Evolutionary conservation across 2,113 vertebrate genomes (phyloP).

Genomic region (Callaeas wilsoni): DNA sequence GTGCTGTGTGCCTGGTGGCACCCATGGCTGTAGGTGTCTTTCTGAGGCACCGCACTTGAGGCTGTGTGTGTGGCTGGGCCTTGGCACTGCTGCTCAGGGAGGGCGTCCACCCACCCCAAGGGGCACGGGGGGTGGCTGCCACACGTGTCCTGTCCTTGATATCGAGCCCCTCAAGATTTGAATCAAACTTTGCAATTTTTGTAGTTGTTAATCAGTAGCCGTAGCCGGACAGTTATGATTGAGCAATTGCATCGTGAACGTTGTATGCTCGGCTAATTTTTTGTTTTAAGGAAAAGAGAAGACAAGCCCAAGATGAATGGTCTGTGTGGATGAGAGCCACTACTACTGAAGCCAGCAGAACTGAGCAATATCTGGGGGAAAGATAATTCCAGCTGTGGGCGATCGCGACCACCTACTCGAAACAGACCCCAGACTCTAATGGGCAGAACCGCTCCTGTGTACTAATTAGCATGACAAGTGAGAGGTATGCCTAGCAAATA

Average conservation of each 20-base stretch:
- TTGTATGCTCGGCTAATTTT: neutral
- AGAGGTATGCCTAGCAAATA: neutral
- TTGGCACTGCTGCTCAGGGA: neutral
- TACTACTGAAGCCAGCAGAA: neutral
- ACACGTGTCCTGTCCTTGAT: accelerated
- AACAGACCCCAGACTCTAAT: neutral
- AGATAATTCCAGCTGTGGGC: neutral
- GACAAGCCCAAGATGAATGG: neutral
- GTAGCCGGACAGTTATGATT: too few relatives aligned
- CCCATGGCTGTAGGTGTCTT: accelerated
- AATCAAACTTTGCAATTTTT: neutral
- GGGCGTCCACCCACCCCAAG: neutral
- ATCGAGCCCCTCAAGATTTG: neutral
- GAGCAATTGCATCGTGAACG: neutral
- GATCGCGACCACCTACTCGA: too few relatives aligned
- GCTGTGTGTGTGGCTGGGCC: accelerated
- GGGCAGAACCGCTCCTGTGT: neutral
- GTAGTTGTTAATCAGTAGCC: neutral
- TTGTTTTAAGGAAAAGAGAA: neutral
- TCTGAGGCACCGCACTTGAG: neutral
- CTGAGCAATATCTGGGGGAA: neutral
- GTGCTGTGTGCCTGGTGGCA: neutral
- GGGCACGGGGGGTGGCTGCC: neutral
- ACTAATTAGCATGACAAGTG: neutral
- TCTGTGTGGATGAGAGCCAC: neutral